Percentiles rank a stretch among this genome's conserved stretches.
Evolutionary conservation across 2,113 vertebrate species (phyloP).

Genomic region (Eurypyga helias): DNA sequence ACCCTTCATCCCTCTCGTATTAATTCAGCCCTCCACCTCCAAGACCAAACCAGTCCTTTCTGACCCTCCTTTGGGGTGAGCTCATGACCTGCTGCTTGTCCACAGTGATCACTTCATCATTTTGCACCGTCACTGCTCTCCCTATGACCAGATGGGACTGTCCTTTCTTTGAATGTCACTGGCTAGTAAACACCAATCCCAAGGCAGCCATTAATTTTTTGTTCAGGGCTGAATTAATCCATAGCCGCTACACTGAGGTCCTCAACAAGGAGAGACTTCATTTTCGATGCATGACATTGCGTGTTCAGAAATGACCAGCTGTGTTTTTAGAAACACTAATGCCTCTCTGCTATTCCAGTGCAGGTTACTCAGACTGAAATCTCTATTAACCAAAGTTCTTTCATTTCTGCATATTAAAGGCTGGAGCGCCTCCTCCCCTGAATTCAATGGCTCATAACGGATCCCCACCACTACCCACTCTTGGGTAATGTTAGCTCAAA

Average conservation of each 20-base stretch:
- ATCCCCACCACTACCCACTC: neutral
- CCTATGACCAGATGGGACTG: neutral
- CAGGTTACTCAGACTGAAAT: neutral
- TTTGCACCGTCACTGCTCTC: neutral
- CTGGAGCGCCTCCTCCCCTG: neutral
- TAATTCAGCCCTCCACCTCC: neutral
- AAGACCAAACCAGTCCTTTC: neutral
- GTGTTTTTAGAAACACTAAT: neutral
- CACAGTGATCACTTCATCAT: neutral
- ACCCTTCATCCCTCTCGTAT: neutral
- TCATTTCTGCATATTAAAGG: neutral
- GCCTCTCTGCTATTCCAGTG: neutral
- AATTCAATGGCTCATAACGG: neutral
- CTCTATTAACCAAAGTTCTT: neutral
- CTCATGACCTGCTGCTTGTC: neutral
- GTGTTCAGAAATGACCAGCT: neutral
- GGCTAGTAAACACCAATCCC: neutral
- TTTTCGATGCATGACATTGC: neutral
- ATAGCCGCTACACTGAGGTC: neutral
- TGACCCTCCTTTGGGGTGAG: neutral
- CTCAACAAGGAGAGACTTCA: neutral
- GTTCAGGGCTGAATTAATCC: neutral
- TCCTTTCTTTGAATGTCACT: neutral
- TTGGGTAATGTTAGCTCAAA: neutral
- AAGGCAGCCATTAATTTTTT: neutral